Conservation (phyloP, 2,888 invertebrate genomes). For the Sphaerophoria taeniata region DNA sequence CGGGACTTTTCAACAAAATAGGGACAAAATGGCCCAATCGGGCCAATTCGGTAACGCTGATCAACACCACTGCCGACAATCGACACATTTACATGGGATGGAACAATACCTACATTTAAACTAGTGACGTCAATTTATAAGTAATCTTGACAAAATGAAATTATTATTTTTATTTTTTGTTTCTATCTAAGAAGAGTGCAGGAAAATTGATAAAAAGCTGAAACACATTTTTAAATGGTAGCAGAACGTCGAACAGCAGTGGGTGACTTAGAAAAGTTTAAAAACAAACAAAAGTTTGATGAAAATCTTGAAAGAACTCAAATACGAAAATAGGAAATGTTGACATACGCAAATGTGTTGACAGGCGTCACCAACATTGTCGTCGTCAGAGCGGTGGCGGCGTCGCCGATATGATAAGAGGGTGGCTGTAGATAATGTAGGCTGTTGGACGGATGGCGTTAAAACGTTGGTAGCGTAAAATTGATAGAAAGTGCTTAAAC, state of each 20-base stretch:
- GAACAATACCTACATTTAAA: constrained; percentile 32
- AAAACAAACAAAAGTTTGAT: background rate
- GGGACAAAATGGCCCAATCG: too few species aligned
- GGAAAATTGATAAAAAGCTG: constrained; percentile 44
- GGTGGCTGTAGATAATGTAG: background rate
- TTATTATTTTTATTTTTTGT: constrained; percentile 3
- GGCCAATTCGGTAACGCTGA: too few species aligned
- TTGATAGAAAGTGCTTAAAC: constrained; percentile 63
- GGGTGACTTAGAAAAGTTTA: constrained; percentile 14
- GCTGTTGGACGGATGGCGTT: constrained; percentile 12
- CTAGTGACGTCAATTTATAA: constrained; percentile 40
- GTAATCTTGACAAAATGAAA: constrained; percentile 49
- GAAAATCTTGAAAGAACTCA: constrained; percentile 39
- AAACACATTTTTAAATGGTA: constrained; percentile 46
- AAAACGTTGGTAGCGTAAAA: constrained; percentile 55
- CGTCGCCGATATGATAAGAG: background rate
- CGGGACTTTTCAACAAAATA: too few species aligned
- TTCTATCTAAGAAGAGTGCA: constrained; percentile 41
- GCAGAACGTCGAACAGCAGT: background rate
- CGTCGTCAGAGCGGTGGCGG: background rate
- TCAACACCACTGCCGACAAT: too few species aligned
- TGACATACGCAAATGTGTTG: constrained; percentile 68
- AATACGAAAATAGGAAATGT: constrained; percentile 50
- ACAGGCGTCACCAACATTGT: constrained; percentile 26
- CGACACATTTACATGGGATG: constrained; percentile 48